phyloP scores from a whole-genome alignment of 2,888 invertebrate species.

The Apodemia hepburni region DNA sequence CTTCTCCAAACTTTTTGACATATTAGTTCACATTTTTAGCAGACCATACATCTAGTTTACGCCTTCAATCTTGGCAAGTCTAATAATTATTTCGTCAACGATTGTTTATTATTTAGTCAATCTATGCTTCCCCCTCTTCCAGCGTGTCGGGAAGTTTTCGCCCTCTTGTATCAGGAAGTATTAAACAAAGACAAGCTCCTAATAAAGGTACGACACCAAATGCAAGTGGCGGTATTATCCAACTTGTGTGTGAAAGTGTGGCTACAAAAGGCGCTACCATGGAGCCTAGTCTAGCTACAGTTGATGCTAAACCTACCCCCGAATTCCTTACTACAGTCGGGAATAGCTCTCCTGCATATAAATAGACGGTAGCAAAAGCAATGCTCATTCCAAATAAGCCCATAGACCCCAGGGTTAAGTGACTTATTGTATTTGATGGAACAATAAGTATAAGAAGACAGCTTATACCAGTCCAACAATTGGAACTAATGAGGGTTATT shows the following conservation, averaged over 20 bases:
- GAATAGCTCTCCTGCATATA: slow-evolving; percentile 93
- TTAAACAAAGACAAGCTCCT: slow-evolving; percentile 83
- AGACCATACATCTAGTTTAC: background rate
- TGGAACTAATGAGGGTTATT: slow-evolving; percentile 82
- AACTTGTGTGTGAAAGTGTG: slow-evolving; percentile 75
- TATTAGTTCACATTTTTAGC: background rate
- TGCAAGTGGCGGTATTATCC: slow-evolving; percentile 85
- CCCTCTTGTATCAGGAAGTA: slow-evolving; percentile 89
- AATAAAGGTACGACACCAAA: slow-evolving; percentile 86
- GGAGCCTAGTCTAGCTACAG: slow-evolving; percentile 92
- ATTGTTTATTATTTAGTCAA: background rate
- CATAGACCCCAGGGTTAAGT: slow-evolving; percentile 83
- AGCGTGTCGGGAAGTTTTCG: slow-evolving; percentile 89
- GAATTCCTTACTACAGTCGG: slow-evolving; percentile 94
- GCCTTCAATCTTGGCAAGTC: background rate
- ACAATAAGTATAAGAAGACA: slow-evolving; percentile 82
- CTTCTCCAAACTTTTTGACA: background rate
- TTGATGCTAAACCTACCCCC: slow-evolving; percentile 92
- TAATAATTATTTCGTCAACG: background rate
- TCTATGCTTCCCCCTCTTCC: slow-evolving; percentile 84
- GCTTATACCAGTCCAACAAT: slow-evolving; percentile 82
- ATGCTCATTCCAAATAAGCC: slow-evolving; percentile 91
- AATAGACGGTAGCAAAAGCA: slow-evolving; percentile 91
- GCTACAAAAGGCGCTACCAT: slow-evolving; percentile 92
- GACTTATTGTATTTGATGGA: slow-evolving; percentile 63